These are phyloP conservation scores for Minunthozetes semirufus DNA, from an alignment of 2,888 invertebrate genomes.

Conservation along the genomic window DNA sequence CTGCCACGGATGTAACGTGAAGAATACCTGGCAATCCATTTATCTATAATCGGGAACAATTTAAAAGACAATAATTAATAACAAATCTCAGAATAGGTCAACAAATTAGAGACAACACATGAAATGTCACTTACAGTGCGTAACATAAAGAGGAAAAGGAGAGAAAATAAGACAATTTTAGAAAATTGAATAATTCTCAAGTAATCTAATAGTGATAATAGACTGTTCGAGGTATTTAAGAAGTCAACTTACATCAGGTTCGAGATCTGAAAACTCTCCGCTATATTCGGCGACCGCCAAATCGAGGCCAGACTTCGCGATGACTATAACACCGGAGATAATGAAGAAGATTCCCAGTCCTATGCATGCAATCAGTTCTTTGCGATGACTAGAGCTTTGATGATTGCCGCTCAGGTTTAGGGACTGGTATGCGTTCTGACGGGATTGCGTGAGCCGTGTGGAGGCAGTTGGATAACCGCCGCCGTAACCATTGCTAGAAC, in stretches of 20 bases:
- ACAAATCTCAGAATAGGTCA: not conserved
- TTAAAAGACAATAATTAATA: not conserved
- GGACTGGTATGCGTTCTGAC: not conserved
- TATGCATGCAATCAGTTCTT: not conserved
- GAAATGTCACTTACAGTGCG: no score
- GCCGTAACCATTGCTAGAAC: not conserved
- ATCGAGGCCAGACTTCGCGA: not conserved
- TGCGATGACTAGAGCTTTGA: not conserved
- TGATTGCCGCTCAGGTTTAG: not conserved
- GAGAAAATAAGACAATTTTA: no score
- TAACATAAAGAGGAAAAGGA: no score
- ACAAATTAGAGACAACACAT: not conserved
- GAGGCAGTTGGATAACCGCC: not conserved
- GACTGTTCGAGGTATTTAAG: not conserved
- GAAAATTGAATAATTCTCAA: not conserved
- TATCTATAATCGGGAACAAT: not conserved
- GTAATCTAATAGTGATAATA: not conserved
- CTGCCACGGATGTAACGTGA: not conserved
- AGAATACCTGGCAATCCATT: not conserved
- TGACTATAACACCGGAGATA: not conserved
- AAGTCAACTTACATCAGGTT: not conserved
- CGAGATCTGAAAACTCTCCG: not conserved
- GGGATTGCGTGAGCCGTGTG: not conserved
- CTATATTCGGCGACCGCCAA: not conserved
- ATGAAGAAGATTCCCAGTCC: not conserved